phyloP scores from a whole-genome alignment of 2,888 invertebrate genomes.

The Nudaria mundana region DNA sequence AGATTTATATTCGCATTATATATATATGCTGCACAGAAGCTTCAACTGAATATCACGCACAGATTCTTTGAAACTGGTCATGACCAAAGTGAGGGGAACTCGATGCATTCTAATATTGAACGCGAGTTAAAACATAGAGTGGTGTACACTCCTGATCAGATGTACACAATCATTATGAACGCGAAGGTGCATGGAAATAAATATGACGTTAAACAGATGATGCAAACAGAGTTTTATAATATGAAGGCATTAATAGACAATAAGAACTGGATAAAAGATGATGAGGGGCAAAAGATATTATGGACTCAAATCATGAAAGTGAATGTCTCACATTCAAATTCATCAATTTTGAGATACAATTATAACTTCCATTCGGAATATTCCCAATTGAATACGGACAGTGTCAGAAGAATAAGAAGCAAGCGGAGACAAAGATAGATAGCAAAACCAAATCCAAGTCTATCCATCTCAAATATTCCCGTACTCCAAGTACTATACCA shows the following conservation, averaged over 20 bases:
- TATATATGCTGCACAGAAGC: slow-evolving; percentile 6
- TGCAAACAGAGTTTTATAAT: not conserved
- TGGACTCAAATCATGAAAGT: slow-evolving; percentile 7
- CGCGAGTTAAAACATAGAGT: slow-evolving; percentile 5
- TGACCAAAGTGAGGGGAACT: slow-evolving; percentile 11
- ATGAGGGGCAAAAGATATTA: not conserved
- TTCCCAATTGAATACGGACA: too few relatives aligned
- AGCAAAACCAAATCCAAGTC: too few relatives aligned
- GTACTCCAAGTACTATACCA: not conserved
- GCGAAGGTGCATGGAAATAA: not conserved
- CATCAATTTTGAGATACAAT: not conserved
- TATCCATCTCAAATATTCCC: not conserved
- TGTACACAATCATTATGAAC: too few relatives aligned
- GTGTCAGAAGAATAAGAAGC: too few relatives aligned
- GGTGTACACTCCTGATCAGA: too few relatives aligned
- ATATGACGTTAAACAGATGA: not conserved
- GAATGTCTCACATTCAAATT: slow-evolving; percentile 6
- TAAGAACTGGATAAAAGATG: slow-evolving; percentile 2
- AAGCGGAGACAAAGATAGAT: too few relatives aligned
- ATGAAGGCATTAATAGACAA: not conserved
- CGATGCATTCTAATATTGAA: slow-evolving; percentile 10
- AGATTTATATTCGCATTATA: slow-evolving; percentile 11
- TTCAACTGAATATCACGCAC: slow-evolving; percentile 8
- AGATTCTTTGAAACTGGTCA: slow-evolving; percentile 12
- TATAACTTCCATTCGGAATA: not conserved